Evolutionary conservation across 1,140 invertebrate genomes (phyloP).

Genomic region (Polypedilum vanderplanki): DNA sequence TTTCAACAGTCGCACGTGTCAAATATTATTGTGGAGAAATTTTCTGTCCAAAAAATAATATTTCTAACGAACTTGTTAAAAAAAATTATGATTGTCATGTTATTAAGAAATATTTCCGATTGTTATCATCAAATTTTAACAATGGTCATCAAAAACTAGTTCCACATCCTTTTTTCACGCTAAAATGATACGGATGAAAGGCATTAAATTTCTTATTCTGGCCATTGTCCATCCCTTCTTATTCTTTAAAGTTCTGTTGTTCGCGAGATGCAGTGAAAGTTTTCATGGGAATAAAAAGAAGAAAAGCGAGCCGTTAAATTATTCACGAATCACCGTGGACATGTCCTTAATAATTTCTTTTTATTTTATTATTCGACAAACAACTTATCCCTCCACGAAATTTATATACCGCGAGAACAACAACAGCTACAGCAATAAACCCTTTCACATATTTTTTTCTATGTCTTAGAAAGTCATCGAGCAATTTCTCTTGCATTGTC

Average conservation of each 20-base stretch:
- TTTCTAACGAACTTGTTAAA: too few relatives aligned
- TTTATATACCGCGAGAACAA: neutral
- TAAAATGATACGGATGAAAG: neutral
- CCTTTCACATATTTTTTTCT: too few relatives aligned
- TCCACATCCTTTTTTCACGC: neutral
- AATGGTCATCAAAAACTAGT: neutral
- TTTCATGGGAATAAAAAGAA: too few relatives aligned
- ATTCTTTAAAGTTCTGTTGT: neutral
- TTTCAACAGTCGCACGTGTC: conserved; percentile 10
- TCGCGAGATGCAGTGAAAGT: too few relatives aligned
- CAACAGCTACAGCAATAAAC: too few relatives aligned
- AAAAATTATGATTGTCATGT: too few relatives aligned
- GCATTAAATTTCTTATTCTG: conserved; percentile 2
- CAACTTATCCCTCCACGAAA: neutral
- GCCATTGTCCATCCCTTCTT: conserved; percentile 2
- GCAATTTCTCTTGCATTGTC: neutral
- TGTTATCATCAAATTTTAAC: too few relatives aligned
- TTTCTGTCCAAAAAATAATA: too few relatives aligned
- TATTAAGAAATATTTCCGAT: too few relatives aligned
- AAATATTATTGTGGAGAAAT: neutral
- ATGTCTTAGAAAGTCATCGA: conserved; percentile 6
- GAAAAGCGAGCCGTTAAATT: neutral
- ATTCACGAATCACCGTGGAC: neutral
- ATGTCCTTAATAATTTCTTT: neutral
- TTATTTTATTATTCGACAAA: neutral